These are phyloP conservation scores for Smutsia gigantea DNA, from an alignment of 2,797 vertebrate genomes.

Conservation along the genomic window DNA sequence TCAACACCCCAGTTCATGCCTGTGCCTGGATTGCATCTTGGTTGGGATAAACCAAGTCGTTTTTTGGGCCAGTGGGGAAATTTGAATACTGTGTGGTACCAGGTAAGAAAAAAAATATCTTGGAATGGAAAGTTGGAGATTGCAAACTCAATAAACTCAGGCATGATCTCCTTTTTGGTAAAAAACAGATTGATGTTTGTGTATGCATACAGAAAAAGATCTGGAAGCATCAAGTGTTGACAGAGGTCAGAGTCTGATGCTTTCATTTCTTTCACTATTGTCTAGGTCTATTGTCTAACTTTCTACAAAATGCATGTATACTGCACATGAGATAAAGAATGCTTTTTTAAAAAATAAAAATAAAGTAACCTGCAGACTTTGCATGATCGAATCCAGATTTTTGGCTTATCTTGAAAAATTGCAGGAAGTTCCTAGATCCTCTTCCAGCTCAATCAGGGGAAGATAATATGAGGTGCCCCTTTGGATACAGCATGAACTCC, in stretches of 20 bases:
- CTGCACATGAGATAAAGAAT: background rate
- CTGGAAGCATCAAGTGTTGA: background rate
- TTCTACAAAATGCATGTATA: background rate
- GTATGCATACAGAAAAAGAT: background rate
- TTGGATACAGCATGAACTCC: fast-evolving
- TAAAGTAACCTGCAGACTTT: background rate
- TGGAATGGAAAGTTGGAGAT: background rate
- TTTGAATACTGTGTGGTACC: background rate
- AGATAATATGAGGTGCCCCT: fast-evolving
- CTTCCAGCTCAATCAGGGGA: background rate
- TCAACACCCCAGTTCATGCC: background rate
- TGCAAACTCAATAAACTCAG: background rate
- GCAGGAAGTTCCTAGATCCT: background rate
- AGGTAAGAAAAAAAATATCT: background rate
- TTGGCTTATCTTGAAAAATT: background rate
- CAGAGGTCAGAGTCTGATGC: background rate
- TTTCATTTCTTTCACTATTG: background rate
- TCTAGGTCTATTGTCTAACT: background rate
- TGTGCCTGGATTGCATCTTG: background rate
- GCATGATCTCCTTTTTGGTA: background rate
- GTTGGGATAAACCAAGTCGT: background rate
- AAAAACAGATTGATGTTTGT: background rate
- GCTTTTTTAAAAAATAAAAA: background rate
- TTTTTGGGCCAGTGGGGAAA: background rate
- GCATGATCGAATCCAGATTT: background rate